Percentiles rank a stretch among this genome's conserved stretches.
Evolutionary conservation across 1,140 invertebrate species (phyloP).

Genomic region (Lerema accius): DNA sequence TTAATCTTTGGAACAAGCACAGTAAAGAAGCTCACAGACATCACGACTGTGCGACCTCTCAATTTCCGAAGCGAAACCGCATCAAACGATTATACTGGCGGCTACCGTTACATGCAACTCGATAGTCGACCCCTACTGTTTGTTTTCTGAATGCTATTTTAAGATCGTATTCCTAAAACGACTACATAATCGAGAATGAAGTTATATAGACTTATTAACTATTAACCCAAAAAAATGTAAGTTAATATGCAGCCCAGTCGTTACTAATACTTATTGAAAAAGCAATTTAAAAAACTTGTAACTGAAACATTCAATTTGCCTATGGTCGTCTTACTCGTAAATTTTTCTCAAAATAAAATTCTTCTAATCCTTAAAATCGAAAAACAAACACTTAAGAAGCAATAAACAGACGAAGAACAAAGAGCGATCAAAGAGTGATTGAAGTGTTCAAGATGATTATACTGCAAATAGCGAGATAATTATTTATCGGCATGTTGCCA

Average conservation of each 20-base stretch:
- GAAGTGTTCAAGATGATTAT: background rate
- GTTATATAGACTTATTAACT: background rate
- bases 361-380: too few species aligned
- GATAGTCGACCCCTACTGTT: slow-evolving; percentile 43
- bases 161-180: background rate
- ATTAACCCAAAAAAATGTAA: too few species aligned
- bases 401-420: slow-evolving; percentile 1
- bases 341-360: too few species aligned
- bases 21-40: slow-evolving; percentile 61
- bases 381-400: background rate
- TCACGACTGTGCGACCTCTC: slow-evolving; percentile 71
- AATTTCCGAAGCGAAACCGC: slow-evolving; percentile 76
- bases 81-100: slow-evolving; percentile 65
- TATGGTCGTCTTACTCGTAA: too few species aligned
- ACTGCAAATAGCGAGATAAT: background rate
- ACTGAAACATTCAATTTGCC: too few species aligned
- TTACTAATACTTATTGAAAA: too few species aligned
- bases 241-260: too few species aligned
- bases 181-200: background rate
- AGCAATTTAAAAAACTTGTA: too few species aligned
- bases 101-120: slow-evolving; percentile 69
- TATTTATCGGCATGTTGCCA: background rate
- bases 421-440: background rate
- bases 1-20: slow-evolving; percentile 35
- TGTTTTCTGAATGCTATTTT: slow-evolving; percentile 8